Evolutionary conservation across 2,888 invertebrate genomes (phyloP), one percentile per base, ranked within the genome.

Genomic region (Eristalis pertinax): DNA sequence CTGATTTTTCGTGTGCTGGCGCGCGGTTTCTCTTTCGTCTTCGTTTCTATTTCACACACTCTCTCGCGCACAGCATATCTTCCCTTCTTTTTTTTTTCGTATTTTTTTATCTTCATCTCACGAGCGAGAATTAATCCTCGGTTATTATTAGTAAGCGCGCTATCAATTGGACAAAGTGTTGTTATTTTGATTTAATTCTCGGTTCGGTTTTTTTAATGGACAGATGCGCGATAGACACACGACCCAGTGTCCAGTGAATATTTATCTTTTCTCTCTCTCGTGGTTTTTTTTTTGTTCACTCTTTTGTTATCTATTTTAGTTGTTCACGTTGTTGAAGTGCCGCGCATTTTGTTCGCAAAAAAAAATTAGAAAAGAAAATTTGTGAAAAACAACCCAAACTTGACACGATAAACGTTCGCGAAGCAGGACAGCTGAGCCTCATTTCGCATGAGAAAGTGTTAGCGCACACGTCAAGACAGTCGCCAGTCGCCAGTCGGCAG

Each of bases 161-260:
- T 70, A 64, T 79, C 72, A 73, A 60, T 70, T 56, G 64, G 56
- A 41, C 26, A 32, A 62, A 62, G 50, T 79, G 24, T 41, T 64
- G 24, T 60, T 63, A 24, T 60, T 60, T 60, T 60, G 50, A 19
- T 63, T 70, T 70, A 50, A 24, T 63, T 26, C 41, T 64, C 26
- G 26, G 19, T 77, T 69, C 38, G 43, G 60, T 68, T 68, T 29
- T 68, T 68, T 29, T 24, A 43, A 69, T n/a, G 38, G 8, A 58
- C 41, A 43, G 15, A 13, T 38, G 32, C 8, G 32, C 32, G 7
- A 26, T 10, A 76, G 26, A 62, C 26, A 8, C 26, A 11, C 24
- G 26, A 24, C 15, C 60, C 26, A 26, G 38, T 50, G 50, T 7
- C 60, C 26, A 26, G 38, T 50, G 50, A 19, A n/a, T 50, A 1